These are phyloP conservation scores for Hydrophis major DNA, from an alignment of 2,797 vertebrate species.

Conservation along the genomic window DNA sequence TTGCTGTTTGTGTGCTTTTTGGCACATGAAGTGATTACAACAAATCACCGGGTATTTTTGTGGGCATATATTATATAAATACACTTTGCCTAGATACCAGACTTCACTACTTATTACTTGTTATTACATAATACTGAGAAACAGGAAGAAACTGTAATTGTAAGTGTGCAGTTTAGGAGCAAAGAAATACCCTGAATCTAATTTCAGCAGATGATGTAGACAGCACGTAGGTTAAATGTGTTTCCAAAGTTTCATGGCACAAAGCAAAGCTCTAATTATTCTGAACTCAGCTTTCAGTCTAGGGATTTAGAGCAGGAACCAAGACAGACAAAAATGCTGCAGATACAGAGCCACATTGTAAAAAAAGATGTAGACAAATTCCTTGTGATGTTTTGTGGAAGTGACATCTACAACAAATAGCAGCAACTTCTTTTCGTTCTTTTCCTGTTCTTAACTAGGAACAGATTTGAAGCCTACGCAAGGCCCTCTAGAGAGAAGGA, in stretches of 20 bases:
- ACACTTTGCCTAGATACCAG: conserved; percentile 34
- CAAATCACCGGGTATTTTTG: conserved; percentile 42
- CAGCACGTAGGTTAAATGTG: conserved; percentile 60
- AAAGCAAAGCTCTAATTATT: conserved; percentile 75
- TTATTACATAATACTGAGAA: conserved; percentile 44
- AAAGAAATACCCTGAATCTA: background rate
- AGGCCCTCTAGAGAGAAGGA: conserved; percentile 51
- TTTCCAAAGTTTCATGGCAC: conserved; percentile 66
- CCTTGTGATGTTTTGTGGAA: conserved; percentile 74
- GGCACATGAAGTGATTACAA: conserved; percentile 48
- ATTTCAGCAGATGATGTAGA: conserved; percentile 24
- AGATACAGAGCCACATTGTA: conserved; percentile 69
- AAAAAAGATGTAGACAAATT: conserved; percentile 47
- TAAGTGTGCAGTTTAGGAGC: conserved; percentile 41
- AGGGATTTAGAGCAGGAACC: conserved; percentile 73
- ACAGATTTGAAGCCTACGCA: conserved; percentile 64
- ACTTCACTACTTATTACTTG: conserved; percentile 41
- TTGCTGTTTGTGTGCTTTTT: conserved; percentile 51
- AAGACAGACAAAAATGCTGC: conserved; percentile 72
- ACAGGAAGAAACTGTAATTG: conserved; percentile 43
- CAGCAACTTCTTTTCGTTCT: conserved; percentile 64
- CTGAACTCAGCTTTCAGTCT: conserved; percentile 66
- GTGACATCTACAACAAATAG: conserved; percentile 72
- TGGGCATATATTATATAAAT: background rate
- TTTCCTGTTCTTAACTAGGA: conserved; percentile 78